These are phyloP conservation scores for Gila robusta DNA, from an alignment of 2,797 vertebrate species.

Conservation along the genomic window DNA sequence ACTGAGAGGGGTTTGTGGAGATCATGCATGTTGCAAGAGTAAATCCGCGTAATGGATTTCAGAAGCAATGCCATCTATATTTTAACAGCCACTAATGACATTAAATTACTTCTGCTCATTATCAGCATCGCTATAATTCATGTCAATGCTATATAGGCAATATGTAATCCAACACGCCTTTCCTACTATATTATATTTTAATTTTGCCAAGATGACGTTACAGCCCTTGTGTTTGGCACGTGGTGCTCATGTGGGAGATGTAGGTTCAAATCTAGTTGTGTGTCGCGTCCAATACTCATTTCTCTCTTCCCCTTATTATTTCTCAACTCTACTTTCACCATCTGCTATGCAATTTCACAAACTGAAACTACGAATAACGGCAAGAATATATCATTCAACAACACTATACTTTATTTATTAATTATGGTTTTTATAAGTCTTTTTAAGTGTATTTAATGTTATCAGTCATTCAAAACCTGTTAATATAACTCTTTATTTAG, in stretches of 20 bases:
- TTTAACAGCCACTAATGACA: conserved; percentile 28
- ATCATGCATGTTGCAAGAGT: conserved; percentile 17
- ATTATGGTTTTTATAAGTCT: neutral
- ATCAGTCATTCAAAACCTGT: neutral
- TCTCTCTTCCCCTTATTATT: neutral
- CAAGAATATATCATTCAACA: neutral
- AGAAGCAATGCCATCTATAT: conserved; percentile 14
- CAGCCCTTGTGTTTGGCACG: neutral
- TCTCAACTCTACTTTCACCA: conserved; percentile 1
- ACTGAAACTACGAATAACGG: neutral
- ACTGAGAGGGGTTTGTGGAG: neutral
- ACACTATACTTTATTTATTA: neutral
- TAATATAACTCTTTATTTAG: neutral
- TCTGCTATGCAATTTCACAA: neutral
- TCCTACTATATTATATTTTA: neutral
- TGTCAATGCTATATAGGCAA: neutral
- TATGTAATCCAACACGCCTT: neutral
- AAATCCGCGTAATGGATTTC: conserved; percentile 5
- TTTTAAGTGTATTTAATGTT: neutral
- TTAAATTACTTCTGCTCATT: conserved; percentile 24
- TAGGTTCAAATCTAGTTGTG: conserved; percentile 8
- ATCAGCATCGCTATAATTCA: conserved; percentile 25
- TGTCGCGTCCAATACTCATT: neutral
- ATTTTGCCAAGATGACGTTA: conserved; percentile 7
- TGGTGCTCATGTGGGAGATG: conserved; percentile 24